Evolutionary conservation across 2,888 invertebrate species (phyloP), one percentile per base, ranked within the genome.

Genomic region (Caenorhabditis wallacei): DNA sequence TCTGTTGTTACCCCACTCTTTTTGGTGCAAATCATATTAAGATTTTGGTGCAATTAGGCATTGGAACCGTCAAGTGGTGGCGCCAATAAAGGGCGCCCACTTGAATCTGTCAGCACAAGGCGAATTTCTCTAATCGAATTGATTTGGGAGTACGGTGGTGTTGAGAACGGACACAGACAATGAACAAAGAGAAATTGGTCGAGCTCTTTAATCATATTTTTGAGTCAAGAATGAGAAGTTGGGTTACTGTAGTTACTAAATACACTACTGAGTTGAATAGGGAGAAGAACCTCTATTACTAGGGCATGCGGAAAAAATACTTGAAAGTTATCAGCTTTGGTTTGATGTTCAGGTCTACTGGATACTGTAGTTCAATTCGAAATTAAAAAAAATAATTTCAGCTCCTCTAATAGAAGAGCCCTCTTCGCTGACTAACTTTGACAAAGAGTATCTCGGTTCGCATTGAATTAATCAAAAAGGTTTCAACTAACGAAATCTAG

Each of bases 81-180:
- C 75, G 75, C 75, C 59, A 68, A 54, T 53, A 64, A 75, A 66
- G 75, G 75, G 75, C 68, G 75, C 40, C 74, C 75, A 75, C 75
- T 75, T 59, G 66, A 68, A 20, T 18, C 2, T 48, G 5, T 40
- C 40, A 40, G 13, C 18, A 18, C 10, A 43, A 26, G 13, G 10
- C 20, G 2, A 22, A 43, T 7, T 40, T 18, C 24, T 1, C 30
- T 66, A 57, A 57, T 66, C 26, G 51, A 43, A 46, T 68, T 46
- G 54, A 40, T 37, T 51, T 30, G n/a, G 43, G 74, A 22, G 13
- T 75, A 75, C 75, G 75, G 75, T 75, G 18, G 64, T 0, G 26
- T n/a, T 22, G 40, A n/a, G n/a, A n/a, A n/a, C 13, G 5, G 40
- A 11, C 40, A 18, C 13, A 24, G 35, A 75, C 75, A 75, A 75